A percentile compares a stretch with the other conserved stretches of the same genome.
Conservation (phyloP, 2,113 vertebrate genomes). For the Raja brachyura region DNA sequence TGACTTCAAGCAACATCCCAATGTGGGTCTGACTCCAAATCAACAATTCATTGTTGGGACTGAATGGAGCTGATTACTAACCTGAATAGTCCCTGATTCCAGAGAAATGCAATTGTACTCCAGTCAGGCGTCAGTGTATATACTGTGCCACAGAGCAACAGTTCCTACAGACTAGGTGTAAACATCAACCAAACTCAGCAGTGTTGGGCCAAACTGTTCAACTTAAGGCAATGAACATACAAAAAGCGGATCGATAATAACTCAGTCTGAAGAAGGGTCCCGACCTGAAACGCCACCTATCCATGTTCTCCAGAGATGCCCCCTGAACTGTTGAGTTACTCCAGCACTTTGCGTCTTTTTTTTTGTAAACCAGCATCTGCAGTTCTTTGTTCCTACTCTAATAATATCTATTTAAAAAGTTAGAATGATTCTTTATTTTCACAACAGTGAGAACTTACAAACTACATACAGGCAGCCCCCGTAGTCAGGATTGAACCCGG, state of each 20-base stretch:
- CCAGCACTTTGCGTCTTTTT: too few species aligned
- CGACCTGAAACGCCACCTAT: too few species aligned
- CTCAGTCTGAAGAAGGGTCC: too few species aligned
- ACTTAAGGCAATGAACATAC: background rate
- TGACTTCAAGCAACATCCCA: background rate
- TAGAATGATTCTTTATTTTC: too few species aligned
- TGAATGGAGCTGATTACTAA: slow-evolving; percentile 18
- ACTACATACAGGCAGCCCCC: too few species aligned
- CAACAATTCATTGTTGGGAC: slow-evolving; percentile 13
- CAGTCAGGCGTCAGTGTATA: too few species aligned
- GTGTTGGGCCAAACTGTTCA: background rate
- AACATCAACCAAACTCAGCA: background rate
- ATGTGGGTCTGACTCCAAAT: background rate
- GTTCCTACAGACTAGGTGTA: background rate
- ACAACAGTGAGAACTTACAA: background rate
- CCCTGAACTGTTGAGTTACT: too few species aligned
- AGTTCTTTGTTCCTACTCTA: too few species aligned
- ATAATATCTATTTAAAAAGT: too few species aligned
- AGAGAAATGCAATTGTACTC: background rate
- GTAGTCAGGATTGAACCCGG: too few species aligned
- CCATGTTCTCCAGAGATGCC: too few species aligned
- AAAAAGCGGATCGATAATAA: background rate
- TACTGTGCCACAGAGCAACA: background rate
- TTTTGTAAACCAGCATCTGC: too few species aligned
- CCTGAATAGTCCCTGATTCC: slow-evolving; percentile 11